A percentile compares a stretch with the other conserved stretches of the same genome.
These are phyloP conservation scores for Drosophila santomea DNA, from an alignment of 1,140 invertebrate genomes.

Conservation along the genomic window DNA sequence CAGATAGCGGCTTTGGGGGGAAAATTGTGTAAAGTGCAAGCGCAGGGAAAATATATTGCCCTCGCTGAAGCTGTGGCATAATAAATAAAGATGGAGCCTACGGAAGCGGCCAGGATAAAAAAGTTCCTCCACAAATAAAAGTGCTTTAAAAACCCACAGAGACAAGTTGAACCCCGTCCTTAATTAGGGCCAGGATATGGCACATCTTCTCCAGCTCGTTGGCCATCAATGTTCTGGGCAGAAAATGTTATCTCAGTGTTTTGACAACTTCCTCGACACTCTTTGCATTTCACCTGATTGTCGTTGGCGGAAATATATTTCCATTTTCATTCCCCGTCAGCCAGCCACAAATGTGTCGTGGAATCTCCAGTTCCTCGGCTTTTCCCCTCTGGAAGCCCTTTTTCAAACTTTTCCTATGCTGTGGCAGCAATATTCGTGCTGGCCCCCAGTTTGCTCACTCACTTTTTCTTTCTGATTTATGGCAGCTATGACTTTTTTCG, in stretches of 20 bases:
- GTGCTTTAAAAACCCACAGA: constrained; percentile 18
- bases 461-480: constrained; percentile 43
- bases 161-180: constrained; percentile 36
- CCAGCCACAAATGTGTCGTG: constrained; percentile 25
- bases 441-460: constrained; percentile 8
- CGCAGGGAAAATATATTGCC: constrained; percentile 32
- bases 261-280: constrained; percentile 60
- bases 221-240: constrained; percentile 11
- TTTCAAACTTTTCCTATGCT: constrained; percentile 34
- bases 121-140: constrained; percentile 23
- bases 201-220: constrained; percentile 6
- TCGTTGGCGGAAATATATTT: constrained; percentile 53
- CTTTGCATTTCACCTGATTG: constrained; percentile 57
- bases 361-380: constrained; percentile 7
- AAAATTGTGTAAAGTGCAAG: constrained; percentile 40
- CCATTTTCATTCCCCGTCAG: constrained; percentile 7
- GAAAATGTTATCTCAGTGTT: constrained; percentile 51
- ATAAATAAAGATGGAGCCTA: constrained; percentile 32
- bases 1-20: constrained; percentile 14
- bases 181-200: constrained; percentile 34
- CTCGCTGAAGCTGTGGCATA: constrained; percentile 21
- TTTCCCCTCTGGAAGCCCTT: constrained; percentile 41
- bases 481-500: constrained; percentile 33
- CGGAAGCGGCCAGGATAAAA: background rate
- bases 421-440: constrained; percentile 13